Evolutionary conservation across 2,888 invertebrate genomes (phyloP), one percentile per base, ranked within the genome.

Genomic region (Drosophila seclusa): DNA sequence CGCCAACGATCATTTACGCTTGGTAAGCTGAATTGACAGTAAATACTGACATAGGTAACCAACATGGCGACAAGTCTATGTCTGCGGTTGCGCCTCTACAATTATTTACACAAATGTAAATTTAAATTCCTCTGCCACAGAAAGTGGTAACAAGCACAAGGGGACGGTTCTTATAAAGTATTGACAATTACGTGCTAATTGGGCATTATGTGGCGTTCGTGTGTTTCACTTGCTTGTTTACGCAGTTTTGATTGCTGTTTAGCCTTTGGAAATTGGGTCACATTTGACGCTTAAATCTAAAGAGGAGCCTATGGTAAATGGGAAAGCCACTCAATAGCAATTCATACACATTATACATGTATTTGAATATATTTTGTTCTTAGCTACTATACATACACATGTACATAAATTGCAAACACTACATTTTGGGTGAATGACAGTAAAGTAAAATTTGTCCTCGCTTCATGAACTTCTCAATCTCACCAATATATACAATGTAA

Each of bases 1-100:
- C 90, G 90, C 90, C 90, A 87, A 77, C 76, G 79, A 86, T 76
- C 82, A 85, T 82, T 87, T 80, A 80, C 78, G 79, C 82, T 78
- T 73, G 72, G 67, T 69, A 64, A 73, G 71, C 76, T 70, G 67
- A 75, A 59, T 27, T 53, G 50, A 38, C 53, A 59, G 40, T 52
- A 45, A 42, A 53, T 32, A 18, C 27, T 57, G 24, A 18, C 31
- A 42, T 29, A 29, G 57, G 38, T 42, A 27, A 18, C 57, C 27
- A 57, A 49, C n/a, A 21, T 38, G 45, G 34, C 32, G 62, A 55
- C 50, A 50, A 54, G 54, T 8, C 7, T 45, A 31, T 16, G 21
- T 53, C 48, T 48, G 48, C 13, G 32, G 52, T 40, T 67, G 40
- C 29, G 64, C 48, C 65, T 64, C 61, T 45, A 59, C 53, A 48